phyloP scores from a whole-genome alignment of 2,888 invertebrate genomes.

The Meloe dianella region DNA sequence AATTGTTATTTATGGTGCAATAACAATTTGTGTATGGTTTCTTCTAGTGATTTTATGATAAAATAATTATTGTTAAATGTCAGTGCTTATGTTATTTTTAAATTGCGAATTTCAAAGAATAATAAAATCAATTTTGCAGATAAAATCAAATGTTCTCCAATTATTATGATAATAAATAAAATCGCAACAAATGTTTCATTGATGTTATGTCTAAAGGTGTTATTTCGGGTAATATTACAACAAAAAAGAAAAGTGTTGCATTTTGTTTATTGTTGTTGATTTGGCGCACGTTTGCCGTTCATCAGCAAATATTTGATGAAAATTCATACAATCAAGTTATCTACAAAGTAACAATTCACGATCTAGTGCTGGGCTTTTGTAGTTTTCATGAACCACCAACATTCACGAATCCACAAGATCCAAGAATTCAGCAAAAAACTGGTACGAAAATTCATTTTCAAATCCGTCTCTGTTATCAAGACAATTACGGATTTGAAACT shows the following conservation, averaged over 20 bases:
- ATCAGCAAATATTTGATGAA: background rate
- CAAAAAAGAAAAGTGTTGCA: background rate
- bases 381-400: too few relatives aligned
- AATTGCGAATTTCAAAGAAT: too few relatives aligned
- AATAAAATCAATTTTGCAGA: too few relatives aligned
- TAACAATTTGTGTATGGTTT: background rate
- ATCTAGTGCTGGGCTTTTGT: too few relatives aligned
- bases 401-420: too few relatives aligned
- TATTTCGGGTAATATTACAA: background rate
- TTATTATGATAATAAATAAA: background rate
- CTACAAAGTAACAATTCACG: too few relatives aligned
- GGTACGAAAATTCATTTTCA: too few relatives aligned
- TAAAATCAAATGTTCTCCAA: too few relatives aligned
- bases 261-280: background rate
- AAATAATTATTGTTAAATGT: background rate
- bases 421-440: too few relatives aligned
- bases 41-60: background rate
- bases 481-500: too few relatives aligned
- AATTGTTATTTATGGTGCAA: background rate
- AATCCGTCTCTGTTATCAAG: too few relatives aligned
- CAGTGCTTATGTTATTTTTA: background rate
- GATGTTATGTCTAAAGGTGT: background rate
- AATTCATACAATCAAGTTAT: background rate
- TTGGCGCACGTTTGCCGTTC: background rate
- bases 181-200: background rate